These are phyloP conservation scores for Hanleya hanleyi DNA, from an alignment of 2,888 invertebrate genomes.

Conservation along the genomic window DNA sequence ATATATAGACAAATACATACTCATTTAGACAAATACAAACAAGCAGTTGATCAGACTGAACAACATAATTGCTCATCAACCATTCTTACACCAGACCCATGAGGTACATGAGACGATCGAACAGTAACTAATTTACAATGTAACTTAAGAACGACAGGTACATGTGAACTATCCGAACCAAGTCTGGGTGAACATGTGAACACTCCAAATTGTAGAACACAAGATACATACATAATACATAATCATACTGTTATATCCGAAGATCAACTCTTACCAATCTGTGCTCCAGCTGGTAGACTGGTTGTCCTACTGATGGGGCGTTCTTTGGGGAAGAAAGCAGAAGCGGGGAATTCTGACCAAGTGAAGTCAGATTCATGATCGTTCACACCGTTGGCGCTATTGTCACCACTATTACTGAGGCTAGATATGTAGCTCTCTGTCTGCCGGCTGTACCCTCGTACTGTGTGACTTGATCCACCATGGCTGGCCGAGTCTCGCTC, in stretches of 20 bases:
- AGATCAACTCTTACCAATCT: slow-evolving; percentile 29
- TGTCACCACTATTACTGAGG: slow-evolving; percentile 70
- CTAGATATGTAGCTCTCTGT: slow-evolving; percentile 70
- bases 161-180: no score
- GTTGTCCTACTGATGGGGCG: slow-evolving; percentile 70
- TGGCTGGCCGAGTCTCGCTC: slow-evolving; percentile 59
- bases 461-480: slow-evolving; percentile 56
- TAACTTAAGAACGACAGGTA: no score
- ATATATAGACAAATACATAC: no score
- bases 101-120: no score
- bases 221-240: background rate
- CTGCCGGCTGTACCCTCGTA: slow-evolving; percentile 71
- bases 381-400: slow-evolving; percentile 59
- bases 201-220: background rate
- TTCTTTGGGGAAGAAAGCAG: slow-evolving; percentile 63
- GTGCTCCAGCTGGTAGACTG: slow-evolving; percentile 65
- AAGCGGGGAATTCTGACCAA: slow-evolving; percentile 52
- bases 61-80: no score
- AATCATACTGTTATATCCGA: background rate
- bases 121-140: no score
- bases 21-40: no score
- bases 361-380: slow-evolving; percentile 59
- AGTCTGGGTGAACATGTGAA: no score
- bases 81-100: no score
- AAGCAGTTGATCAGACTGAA: no score